Evolutionary conservation across 1,140 invertebrate species (phyloP).

Genomic region (Brachionus asplanchnoidis): DNA sequence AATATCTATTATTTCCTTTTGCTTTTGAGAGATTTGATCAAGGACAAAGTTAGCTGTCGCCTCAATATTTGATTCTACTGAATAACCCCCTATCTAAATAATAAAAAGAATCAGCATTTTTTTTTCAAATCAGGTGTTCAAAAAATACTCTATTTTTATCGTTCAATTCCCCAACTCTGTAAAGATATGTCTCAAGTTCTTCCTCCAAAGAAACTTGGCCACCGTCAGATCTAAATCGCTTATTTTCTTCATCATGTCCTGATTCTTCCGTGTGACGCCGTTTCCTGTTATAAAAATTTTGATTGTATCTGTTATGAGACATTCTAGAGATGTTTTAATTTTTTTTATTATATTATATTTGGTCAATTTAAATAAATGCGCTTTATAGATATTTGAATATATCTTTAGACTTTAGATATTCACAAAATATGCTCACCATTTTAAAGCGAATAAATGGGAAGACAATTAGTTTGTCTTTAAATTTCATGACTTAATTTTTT

Average conservation of each 20-base stretch:
- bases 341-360: background rate
- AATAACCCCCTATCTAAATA: constrained; percentile 21
- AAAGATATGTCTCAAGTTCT: constrained; percentile 9
- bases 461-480: background rate
- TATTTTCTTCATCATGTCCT: constrained; percentile 6
- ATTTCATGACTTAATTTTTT: background rate
- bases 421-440: background rate
- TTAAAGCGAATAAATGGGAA: background rate
- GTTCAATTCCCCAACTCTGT: constrained; percentile 17
- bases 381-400: background rate
- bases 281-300: constrained; percentile 27
- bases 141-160: constrained; percentile 13
- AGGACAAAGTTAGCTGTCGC: background rate
- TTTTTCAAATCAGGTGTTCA: too few species aligned
- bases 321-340: background rate
- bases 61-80: constrained; percentile 32
- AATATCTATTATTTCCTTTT: constrained; percentile 14
- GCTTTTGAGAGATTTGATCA: background rate
- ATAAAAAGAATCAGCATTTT: background rate
- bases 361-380: background rate
- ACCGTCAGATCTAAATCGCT: background rate
- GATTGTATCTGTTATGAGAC: background rate
- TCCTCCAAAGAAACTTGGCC: background rate
- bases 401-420: background rate
- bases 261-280: background rate